Conservation (phyloP, 2,888 invertebrate species). For the Epinotia bilunana region DNA sequence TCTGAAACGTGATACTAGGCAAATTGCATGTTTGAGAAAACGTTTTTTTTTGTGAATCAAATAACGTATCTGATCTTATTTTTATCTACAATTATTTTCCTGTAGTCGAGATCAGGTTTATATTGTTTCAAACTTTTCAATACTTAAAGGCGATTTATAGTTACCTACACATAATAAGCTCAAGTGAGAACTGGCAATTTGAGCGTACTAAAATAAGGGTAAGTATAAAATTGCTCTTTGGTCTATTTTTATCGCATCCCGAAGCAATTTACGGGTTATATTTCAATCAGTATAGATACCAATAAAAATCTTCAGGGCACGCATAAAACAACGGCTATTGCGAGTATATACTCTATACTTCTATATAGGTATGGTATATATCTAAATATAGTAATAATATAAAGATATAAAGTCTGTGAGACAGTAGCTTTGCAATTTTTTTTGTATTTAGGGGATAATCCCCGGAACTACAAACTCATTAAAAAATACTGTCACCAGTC, state of each 20-base stretch:
- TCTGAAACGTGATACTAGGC: too few species aligned
- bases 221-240: constrained; percentile 12
- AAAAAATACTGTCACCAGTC: too few species aligned
- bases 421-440: too few species aligned
- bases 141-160: constrained; percentile 61
- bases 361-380: background rate
- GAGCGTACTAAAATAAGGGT: constrained; percentile 26
- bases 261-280: constrained; percentile 23
- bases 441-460: too few species aligned
- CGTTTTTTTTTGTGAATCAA: too few species aligned
- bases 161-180: constrained; percentile 64
- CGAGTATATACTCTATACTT: background rate
- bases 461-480: too few species aligned
- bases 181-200: constrained; percentile 52
- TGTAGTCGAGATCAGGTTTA: constrained; percentile 57
- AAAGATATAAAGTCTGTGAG: too few species aligned
- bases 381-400: too few species aligned
- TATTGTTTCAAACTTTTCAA: constrained; percentile 62
- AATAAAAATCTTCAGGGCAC: background rate
- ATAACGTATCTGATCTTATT: constrained; percentile 9
- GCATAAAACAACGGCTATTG: background rate
- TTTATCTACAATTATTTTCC: constrained; percentile 51
- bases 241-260: constrained; percentile 29
- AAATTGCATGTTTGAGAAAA: too few species aligned
- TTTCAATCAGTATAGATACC: constrained; percentile 21